Base-by-base conservation (phyloP, 1,140 invertebrate species). In the Rhopalosiphum maidis region DNA sequence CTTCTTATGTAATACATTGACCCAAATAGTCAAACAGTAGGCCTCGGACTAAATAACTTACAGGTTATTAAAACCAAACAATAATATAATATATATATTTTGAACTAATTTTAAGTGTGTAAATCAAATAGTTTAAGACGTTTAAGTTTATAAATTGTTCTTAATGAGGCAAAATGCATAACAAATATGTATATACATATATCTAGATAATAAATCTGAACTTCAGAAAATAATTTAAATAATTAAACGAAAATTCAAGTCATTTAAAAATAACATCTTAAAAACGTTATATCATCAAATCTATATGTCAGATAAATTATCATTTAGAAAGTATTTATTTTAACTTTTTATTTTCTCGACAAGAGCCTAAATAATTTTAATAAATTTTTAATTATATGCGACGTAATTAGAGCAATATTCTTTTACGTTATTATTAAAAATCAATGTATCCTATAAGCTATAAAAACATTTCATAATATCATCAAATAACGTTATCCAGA, bases 401-500 rank as follows among this genome's bases (percentile, higher is more conserved):
- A 51, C 15, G 48, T 51, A 51, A 51, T 51, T n/a, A n/a, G 60
- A 77, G 15, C 4, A 77, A 77, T 77, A 77, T 77, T 5, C 15
- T n/a, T 68, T 68, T 68, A 68, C 60, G n/a, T 77, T 3, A n/a
- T 18, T 77, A 18, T 77, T 77, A 77, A 77, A 77, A 77, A 77
- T 77, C 30, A 5, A 35, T 15, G 18, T n/a, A 77, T n/a, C n/a
- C 60, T n/a, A 41, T 41, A 77, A n/a, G 48, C 60, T 77, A 77
- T 18, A 30, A 86, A 85, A 86, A 46, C 23, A 46, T 86, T 46
- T 41, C 89, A 60, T 46, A 41, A 60, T 46, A 41, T 25, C 41
- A 9, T 23, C 6, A 22, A 55, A 15, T 51, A 46, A 92, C 68
- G 68, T 92, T 92, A 85, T 37, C 91, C 91, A 92, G 91, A 46